These are phyloP conservation scores for Lepidothrix coronata DNA, from an alignment of 2,113 vertebrate species.

Conservation along the genomic window DNA sequence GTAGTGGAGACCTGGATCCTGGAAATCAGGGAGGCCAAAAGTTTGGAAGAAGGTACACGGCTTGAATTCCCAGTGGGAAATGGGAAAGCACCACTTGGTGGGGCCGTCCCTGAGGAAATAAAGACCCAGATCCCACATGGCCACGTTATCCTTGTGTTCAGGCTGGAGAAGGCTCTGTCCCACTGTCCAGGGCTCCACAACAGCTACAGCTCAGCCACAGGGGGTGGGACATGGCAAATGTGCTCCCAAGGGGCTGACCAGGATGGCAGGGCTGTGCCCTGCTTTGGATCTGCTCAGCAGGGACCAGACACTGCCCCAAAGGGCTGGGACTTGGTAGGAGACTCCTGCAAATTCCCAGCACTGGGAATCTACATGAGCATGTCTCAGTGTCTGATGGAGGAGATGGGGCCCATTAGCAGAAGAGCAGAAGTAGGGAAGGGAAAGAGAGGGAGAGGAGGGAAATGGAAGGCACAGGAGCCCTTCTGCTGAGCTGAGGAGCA, in stretches of 20 bases:
- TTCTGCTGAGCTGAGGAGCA: neutral
- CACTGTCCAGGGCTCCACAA: too few relatives aligned
- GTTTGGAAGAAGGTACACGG: rapidly evolving
- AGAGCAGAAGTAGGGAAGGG: too few relatives aligned
- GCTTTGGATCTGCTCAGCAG: neutral
- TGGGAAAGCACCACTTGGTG: neutral
- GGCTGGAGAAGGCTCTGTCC: neutral
- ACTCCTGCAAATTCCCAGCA: neutral
- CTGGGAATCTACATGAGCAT: rapidly evolving
- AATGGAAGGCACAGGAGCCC: neutral
- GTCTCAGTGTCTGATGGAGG: neutral
- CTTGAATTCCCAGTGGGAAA: neutral
- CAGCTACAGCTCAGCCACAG: rapidly evolving
- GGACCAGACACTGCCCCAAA: neutral
- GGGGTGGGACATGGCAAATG: rapidly evolving
- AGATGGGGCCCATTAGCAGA: neutral
- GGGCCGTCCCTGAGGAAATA: neutral
- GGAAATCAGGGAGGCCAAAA: neutral
- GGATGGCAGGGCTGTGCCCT: neutral
- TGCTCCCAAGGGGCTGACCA: neutral
- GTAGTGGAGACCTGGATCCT: neutral
- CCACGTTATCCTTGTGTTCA: rapidly evolving
- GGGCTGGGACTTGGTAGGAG: neutral
- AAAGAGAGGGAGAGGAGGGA: neutral
- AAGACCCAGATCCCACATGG: neutral